phyloP scores from a whole-genome alignment of 35 echinoderm and acorn worm species.

The Heliocidaris tuberculata region DNA sequence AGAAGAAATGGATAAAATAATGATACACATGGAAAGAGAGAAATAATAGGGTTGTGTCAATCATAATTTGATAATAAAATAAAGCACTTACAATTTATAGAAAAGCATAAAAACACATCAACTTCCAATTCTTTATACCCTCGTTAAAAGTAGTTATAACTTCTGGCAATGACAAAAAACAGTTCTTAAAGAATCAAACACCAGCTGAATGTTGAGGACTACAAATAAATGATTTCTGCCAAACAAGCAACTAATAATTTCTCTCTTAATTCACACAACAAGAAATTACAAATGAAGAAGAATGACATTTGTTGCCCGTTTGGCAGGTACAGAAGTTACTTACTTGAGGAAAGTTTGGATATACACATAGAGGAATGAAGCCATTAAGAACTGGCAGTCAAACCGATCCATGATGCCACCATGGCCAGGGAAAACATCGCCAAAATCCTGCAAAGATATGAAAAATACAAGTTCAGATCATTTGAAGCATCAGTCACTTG shows the following conservation, averaged over 20 bases:
- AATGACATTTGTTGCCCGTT: neutral
- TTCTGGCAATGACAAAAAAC: no score
- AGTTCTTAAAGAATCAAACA: no score
- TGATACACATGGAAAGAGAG: neutral
- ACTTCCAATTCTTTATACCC: no score
- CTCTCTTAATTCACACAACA: no score
- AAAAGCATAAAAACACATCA: no score
- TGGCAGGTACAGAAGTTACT: neutral
- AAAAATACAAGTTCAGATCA: neutral
- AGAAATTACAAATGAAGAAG: neutral
- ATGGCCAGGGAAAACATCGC: slow-evolving; percentile 97
- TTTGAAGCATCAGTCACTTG: neutral
- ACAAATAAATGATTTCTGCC: no score
- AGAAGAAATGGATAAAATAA: neutral
- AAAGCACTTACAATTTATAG: no score
- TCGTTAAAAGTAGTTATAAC: no score
- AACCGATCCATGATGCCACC: slow-evolving; percentile 99
- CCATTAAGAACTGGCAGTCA: slow-evolving; percentile 98
- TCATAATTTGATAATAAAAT: no score
- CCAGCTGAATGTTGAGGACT: no score
- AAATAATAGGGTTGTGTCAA: neutral
- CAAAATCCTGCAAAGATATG: slow-evolving; percentile 88
- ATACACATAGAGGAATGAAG: slow-evolving; percentile 97
- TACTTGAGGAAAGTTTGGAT: slow-evolving; percentile 94
- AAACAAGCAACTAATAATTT: no score